These are phyloP conservation scores for Anguilla obscura DNA, from an alignment of 2,797 vertebrate species.

Conservation along the genomic window DNA sequence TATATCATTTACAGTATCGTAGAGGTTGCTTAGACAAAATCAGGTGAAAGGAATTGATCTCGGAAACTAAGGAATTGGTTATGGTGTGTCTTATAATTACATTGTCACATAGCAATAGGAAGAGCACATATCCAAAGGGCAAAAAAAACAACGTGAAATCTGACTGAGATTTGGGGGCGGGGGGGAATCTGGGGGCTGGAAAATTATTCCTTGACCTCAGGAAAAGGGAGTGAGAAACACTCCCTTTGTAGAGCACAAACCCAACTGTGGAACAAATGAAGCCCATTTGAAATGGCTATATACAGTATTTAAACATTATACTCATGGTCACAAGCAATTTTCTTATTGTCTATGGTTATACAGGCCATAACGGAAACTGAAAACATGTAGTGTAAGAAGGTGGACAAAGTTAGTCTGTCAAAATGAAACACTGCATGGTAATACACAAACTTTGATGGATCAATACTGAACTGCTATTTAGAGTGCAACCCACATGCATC, in stretches of 20 bases:
- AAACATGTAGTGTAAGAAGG: background rate
- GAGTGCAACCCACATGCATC: no score
- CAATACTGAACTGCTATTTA: no score
- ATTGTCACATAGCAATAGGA: background rate
- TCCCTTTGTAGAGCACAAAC: background rate
- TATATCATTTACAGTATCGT: background rate
- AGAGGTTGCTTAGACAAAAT: background rate
- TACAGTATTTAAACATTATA: background rate
- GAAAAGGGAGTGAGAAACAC: background rate
- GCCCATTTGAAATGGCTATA: background rate
- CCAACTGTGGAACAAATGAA: background rate
- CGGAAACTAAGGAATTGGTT: background rate
- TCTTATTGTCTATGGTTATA: background rate
- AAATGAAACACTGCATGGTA: background rate
- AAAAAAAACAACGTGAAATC: background rate
- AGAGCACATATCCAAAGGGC: background rate
- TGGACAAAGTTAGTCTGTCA: background rate
- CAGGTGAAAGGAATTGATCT: background rate
- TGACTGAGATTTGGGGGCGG: background rate
- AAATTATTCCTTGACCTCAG: background rate
- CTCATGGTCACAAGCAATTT: background rate
- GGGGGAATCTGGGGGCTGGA: background rate
- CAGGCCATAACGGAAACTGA: background rate
- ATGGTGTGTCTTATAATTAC: background rate
- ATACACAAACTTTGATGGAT: no score